phyloP scores from a whole-genome alignment of 2,113 vertebrate genomes.

The Calcarius ornatus region DNA sequence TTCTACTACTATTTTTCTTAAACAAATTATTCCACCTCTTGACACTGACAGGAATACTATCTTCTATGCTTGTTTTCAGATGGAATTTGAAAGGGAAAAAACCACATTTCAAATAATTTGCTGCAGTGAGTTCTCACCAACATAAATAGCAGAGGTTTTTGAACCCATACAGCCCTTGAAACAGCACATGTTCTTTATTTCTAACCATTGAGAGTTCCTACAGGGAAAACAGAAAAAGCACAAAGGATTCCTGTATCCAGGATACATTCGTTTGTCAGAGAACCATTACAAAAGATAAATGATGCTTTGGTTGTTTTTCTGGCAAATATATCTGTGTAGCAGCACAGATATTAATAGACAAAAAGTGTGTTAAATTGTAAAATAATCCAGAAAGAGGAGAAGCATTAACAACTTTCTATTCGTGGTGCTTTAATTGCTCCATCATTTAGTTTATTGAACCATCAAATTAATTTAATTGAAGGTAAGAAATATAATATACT shows the following conservation, averaged over 20 bases:
- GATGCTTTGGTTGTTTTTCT: neutral
- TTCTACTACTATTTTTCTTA: neutral
- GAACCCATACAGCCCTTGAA: neutral
- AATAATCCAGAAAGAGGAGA: neutral
- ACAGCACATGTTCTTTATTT: neutral
- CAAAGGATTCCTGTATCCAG: neutral
- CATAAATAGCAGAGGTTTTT: neutral
- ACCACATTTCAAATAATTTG: neutral
- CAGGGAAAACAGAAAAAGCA: neutral
- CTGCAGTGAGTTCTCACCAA: neutral
- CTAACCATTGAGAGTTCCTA: neutral
- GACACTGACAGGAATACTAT: neutral
- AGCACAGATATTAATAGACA: neutral
- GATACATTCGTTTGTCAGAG: neutral
- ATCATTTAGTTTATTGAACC: neutral
- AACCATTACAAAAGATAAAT: neutral
- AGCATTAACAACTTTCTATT: neutral
- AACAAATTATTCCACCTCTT: neutral
- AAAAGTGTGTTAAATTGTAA: neutral
- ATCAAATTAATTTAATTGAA: conserved; percentile 19
- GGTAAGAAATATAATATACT: neutral
- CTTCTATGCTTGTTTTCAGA: neutral
- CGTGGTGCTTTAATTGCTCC: neutral
- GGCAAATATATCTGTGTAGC: neutral
- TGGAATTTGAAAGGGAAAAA: neutral